Base-by-base conservation (phyloP, 2,888 invertebrate species). In the Gibbula magus region DNA sequence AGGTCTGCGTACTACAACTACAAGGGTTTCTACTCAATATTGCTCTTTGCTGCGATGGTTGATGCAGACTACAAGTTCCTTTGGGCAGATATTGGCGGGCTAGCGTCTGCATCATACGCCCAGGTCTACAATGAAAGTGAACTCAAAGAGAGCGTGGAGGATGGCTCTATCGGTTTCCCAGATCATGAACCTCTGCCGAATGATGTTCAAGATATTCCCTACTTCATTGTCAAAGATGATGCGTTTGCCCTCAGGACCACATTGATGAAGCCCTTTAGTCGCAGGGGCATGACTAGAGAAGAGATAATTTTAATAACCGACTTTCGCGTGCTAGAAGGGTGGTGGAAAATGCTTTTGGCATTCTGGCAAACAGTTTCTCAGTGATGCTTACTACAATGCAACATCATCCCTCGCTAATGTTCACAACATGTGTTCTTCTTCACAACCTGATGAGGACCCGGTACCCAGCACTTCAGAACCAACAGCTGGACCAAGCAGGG, bases 301-400 rank as follows among this genome's bases (percentile, higher is more conserved):
- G 80, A 88, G 80, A 35, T 77, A 22, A 88, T 87, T 35, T 81
- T 82, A 88, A 87, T 80, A 87, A 87, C 84, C 77, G 86, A 61
- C 79, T 88, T 18, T 84, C 66, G 35, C 25, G 78, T 52, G 83
- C 80, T 10, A 61, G 84, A 22, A 67, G 82, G 16, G 84, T 84
- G 0, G 84, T 86, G 8, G 83, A 86, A 52, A 84, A 87, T 81
- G 83, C 84, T 13, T 86, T 87, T 79, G 85, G 85, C 29, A 87
- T 87, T 56, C 82, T 86, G 10, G 87, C 86, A 13, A 82, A 86
- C n/a, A n/a, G n/a, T n/a, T n/a, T n/a, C n/a, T n/a, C n/a, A n/a
- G n/a, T n/a, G n/a, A n/a, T n/a, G n/a, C n/a, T n/a, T n/a, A n/a
- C n/a, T n/a, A n/a, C n/a, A n/a, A n/a, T n/a, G n/a, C n/a, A n/a